Evolutionary conservation across 2,797 vertebrate genomes (phyloP).

Genomic region (Nannoperca obscura): DNA sequence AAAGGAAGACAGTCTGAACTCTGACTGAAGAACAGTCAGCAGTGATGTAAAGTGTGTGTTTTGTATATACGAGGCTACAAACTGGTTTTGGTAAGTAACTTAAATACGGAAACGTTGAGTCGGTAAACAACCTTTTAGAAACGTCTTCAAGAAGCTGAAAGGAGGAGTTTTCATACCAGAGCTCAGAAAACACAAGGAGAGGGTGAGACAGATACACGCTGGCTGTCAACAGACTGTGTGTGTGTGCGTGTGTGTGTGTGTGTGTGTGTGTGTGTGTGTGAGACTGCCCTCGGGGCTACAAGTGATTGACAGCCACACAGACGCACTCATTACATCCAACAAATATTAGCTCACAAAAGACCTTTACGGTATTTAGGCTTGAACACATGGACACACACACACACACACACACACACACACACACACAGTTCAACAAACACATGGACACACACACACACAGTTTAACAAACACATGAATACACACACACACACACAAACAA

Average conservation of each 20-base stretch:
- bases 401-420: constrained; percentile 14
- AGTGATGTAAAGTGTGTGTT: background rate
- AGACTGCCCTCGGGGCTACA: constrained; percentile 31
- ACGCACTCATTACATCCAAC: constrained; percentile 48
- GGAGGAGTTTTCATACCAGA: constrained; percentile 69
- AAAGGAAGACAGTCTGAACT: background rate
- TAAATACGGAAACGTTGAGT: constrained; percentile 24
- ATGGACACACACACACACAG: constrained; percentile 22
- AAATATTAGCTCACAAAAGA: constrained; percentile 58
- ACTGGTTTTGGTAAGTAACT: background rate
- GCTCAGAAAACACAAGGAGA: constrained; percentile 15
- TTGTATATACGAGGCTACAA: background rate
- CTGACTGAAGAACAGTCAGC: background rate
- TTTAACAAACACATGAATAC: too few species aligned
- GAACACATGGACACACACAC: constrained; percentile 15
- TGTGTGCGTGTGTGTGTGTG: constrained; percentile 19
- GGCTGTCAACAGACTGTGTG: constrained; percentile 12
- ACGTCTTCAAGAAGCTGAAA: constrained; percentile 47
- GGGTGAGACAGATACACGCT: constrained; percentile 26
- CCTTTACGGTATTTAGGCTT: constrained; percentile 51
- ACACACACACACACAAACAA: constrained; percentile 30
- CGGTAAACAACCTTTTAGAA: constrained; percentile 48
- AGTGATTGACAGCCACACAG: constrained; percentile 56
- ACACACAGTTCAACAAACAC: constrained; percentile 6
- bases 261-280: constrained; percentile 27